Base-by-base conservation (phyloP, 2,888 invertebrate genomes). In the Pocota personata region DNA sequence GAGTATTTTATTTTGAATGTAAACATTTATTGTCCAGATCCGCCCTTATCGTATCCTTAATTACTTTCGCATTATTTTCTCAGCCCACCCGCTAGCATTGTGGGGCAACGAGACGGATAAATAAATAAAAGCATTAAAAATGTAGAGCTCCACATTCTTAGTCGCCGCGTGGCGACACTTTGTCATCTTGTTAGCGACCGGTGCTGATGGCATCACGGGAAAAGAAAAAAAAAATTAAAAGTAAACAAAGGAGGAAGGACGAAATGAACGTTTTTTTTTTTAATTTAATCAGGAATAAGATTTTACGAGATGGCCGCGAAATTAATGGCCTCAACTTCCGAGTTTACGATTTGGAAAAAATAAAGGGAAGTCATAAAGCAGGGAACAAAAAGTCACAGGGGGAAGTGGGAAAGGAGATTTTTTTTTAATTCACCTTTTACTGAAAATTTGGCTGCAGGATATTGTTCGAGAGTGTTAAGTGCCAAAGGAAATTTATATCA, bases 241-340 rank as follows among this genome's bases (percentile, higher is more conserved):
- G 37, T 60, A 67, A 83, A 60, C 60, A 69, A 48, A 64, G 35
- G 32, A 78, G 35, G 21, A 37, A 52, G 32, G 57, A 50, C 73
- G 37, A 76, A 80, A 64, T 67, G 43, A 71, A 71, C 24, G 43
- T 14, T 55, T 60, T 43, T 60, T 62, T 80, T 86, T 66, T 82
- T 76, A 82, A 86, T 82, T 86, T 76, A 86, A 82, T 82, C 80
- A 80, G 76, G 67, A 86, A 71, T 86, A 82, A 71, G 86, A 86
- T 80, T 86, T 86, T 86, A 86, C 64, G 86, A 86, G 80, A 82
- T 71, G 76, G 72, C 76, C 71, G 60, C 76, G 69, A 71, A 86
- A 86, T 80, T 76, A 86, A 86, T 86, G 86, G 86, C 82, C 60
- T 67, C 60, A 76, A 82, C 76, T 86, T 86, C 48, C 27, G 80